A percentile compares a stretch with the other conserved stretches of the same genome.
Conservation (phyloP, 2,113 vertebrate species). For the Machaerirhynchus nigripectus region DNA sequence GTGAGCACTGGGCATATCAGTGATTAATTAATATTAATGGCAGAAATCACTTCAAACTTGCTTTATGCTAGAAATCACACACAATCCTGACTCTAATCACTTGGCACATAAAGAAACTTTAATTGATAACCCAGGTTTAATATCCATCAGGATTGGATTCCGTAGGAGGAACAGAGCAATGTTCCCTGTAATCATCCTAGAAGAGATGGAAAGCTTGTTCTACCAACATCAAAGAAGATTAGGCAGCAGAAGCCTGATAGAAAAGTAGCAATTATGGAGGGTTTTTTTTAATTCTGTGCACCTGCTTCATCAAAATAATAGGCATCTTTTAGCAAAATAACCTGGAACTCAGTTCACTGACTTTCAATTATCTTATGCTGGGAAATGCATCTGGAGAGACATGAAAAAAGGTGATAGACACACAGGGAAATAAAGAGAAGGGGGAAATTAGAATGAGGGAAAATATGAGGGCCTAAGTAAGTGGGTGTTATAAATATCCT, state of each 20-base stretch:
- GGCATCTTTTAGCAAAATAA: conserved; percentile 66
- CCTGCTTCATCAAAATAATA: conserved; percentile 70
- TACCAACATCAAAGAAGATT: conserved; percentile 56
- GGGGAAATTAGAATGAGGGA: conserved; percentile 20
- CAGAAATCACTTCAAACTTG: conserved; percentile 26
- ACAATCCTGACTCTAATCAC: conserved; percentile 28
- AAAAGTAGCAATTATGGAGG: conserved; percentile 63
- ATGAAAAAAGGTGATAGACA: conserved; percentile 25
- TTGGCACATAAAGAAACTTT: conserved; percentile 15
- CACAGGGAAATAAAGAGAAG: background rate
- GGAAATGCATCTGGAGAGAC: conserved; percentile 43
- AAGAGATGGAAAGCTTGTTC: conserved; percentile 52
- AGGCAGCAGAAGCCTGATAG: conserved; percentile 54
- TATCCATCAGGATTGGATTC: conserved; percentile 47
- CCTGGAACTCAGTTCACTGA: conserved; percentile 61
- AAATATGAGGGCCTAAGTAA: conserved; percentile 27
- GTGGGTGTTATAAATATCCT: conserved; percentile 42
- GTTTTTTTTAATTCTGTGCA: conserved; percentile 39
- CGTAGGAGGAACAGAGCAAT: conserved; percentile 49
- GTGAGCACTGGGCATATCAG: background rate
- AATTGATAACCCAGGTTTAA: conserved; percentile 64
- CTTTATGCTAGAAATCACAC: conserved; percentile 49
- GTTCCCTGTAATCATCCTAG: conserved; percentile 34
- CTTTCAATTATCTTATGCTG: conserved; percentile 62
- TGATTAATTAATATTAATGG: conserved; percentile 65